Conservation (phyloP, 2,888 invertebrate species). For the Loripinus fragilis region DNA sequence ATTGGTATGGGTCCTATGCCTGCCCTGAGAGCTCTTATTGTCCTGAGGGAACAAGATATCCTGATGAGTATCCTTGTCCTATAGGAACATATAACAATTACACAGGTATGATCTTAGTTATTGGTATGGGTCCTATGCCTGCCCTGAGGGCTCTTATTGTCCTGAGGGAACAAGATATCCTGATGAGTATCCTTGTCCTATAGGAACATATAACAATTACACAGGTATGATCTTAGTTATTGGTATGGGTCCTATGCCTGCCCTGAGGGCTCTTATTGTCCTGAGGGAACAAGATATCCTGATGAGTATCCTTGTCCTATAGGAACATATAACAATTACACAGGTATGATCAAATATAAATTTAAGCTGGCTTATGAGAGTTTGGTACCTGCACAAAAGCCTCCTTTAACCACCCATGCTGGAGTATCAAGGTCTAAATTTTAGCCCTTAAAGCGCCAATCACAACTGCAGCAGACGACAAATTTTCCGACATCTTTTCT, state of each 20-base stretch:
- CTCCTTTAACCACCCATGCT: no score
- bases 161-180: constrained; percentile 78
- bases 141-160: constrained; percentile 81
- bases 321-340: constrained; percentile 80
- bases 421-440: no score
- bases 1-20: constrained; percentile 68
- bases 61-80: constrained; percentile 78
- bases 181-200: constrained; percentile 78
- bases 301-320: constrained; percentile 78
- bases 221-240: constrained; percentile 78
- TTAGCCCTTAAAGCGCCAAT: no score
- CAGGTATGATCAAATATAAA: constrained; percentile 78
- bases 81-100: constrained; percentile 80
- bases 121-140: constrained; percentile 71
- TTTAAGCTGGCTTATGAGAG: no score
- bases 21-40: constrained; percentile 82
- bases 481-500: no score
- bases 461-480: no score
- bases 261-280: constrained; percentile 81
- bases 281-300: constrained; percentile 76
- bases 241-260: constrained; percentile 73
- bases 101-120: constrained; percentile 77
- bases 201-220: constrained; percentile 80
- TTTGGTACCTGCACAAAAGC: no score
- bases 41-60: constrained; percentile 77